phyloP scores from a whole-genome alignment of 2,113 vertebrate genomes.

The Onychorhynchus coronatus region DNA sequence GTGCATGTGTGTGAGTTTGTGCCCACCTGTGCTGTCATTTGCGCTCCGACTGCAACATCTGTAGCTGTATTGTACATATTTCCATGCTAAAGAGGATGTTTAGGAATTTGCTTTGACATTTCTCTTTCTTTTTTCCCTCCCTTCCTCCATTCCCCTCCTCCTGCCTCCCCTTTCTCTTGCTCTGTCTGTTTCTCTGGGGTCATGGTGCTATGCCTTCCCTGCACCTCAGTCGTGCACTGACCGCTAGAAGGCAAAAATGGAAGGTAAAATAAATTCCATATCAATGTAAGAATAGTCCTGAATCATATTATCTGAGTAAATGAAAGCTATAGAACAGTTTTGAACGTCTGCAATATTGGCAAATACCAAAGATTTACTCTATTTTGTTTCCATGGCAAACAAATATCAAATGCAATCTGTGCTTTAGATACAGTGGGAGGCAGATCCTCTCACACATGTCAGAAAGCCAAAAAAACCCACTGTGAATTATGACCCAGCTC shows the following conservation, averaged over 20 bases:
- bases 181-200: constrained; percentile 7
- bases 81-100: background rate
- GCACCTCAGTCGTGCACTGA: background rate
- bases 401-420: background rate
- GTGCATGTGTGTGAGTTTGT: background rate
- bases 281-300: background rate
- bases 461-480: background rate
- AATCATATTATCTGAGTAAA: background rate
- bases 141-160: background rate
- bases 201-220: background rate
- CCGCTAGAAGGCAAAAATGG: constrained; percentile 11
- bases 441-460: background rate
- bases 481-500: background rate
- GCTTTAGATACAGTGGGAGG: background rate
- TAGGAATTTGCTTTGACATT: background rate
- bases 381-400: background rate
- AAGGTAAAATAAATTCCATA: background rate
- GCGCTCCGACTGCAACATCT: background rate
- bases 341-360: background rate
- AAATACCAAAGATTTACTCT: background rate
- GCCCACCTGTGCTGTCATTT: background rate
- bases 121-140: background rate
- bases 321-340: background rate
- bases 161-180: background rate
- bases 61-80: background rate